Conservation (phyloP, 2,113 vertebrate genomes). For the Phyllopteryx taeniolatus region DNA sequence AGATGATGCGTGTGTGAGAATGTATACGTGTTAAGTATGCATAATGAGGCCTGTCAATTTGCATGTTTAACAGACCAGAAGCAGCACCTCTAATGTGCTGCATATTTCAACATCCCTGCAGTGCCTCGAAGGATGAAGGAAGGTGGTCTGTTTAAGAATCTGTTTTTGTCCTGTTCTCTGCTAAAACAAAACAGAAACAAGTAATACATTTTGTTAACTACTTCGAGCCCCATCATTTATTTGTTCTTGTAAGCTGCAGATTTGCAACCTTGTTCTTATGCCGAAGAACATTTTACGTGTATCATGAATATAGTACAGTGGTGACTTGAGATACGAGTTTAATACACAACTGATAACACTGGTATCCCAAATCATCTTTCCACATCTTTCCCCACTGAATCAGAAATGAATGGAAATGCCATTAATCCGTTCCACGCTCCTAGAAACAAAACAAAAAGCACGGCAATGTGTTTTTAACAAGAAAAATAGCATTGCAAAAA, state of each 20-base stretch:
- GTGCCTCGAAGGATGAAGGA: slow-evolving; percentile 26
- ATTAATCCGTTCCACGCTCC: too few relatives aligned
- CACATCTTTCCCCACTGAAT: too few relatives aligned
- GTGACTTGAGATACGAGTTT: too few relatives aligned
- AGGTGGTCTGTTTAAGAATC: slow-evolving; percentile 9
- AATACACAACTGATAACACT: too few relatives aligned
- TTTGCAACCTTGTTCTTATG: background rate
- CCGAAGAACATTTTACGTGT: background rate
- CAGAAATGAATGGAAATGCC: too few relatives aligned
- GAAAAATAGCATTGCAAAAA: too few relatives aligned
- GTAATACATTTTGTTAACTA: background rate
- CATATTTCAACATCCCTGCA: slow-evolving; percentile 43
- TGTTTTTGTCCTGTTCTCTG: slow-evolving; percentile 14
- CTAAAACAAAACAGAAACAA: background rate
- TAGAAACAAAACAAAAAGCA: too few relatives aligned
- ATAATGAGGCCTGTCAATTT: slow-evolving; percentile 43
- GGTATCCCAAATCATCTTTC: too few relatives aligned
- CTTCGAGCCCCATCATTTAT: background rate
- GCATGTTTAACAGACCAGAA: slow-evolving; percentile 42
- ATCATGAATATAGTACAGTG: too few relatives aligned
- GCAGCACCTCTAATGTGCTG: slow-evolving; percentile 35
- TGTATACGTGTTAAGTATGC: slow-evolving; percentile 20
- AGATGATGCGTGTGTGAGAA: slow-evolving; percentile 14
- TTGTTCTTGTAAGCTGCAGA: background rate
- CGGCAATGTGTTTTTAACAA: too few relatives aligned